A percentile compares a stretch with the other conserved stretches of the same genome.
Conservation (phyloP, 2,797 vertebrate genomes). For the Erethizon dorsatum region DNA sequence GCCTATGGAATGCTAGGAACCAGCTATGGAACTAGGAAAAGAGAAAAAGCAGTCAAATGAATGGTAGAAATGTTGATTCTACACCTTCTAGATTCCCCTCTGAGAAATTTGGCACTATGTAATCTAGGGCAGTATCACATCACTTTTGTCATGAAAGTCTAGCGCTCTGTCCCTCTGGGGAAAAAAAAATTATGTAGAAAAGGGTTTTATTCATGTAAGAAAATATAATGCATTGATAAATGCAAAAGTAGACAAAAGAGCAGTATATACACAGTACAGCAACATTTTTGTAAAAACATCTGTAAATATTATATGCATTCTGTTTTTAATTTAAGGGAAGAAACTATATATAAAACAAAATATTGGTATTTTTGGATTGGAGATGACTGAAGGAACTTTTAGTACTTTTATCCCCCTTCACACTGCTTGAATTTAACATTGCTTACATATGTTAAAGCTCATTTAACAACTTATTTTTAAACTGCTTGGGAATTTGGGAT, state of each 20-base stretch:
- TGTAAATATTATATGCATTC: background rate
- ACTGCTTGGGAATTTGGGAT: background rate
- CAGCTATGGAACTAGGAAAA: background rate
- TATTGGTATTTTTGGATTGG: background rate
- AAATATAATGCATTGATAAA: background rate
- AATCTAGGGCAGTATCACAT: background rate
- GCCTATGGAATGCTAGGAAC: background rate
- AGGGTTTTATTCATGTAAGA: background rate
- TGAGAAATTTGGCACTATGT: slow-evolving; percentile 10
- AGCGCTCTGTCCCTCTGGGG: background rate
- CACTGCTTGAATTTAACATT: background rate
- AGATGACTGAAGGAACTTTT: background rate
- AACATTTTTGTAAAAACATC: background rate
- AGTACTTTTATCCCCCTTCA: background rate
- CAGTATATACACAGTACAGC: background rate
- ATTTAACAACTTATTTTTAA: background rate
- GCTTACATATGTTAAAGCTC: background rate
- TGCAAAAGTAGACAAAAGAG: background rate
- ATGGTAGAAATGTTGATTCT: slow-evolving; percentile 47
- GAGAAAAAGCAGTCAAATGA: slow-evolving; percentile 52
- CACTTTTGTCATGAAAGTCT: background rate
- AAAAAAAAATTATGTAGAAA: background rate
- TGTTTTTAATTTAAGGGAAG: background rate
- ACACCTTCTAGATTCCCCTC: background rate
- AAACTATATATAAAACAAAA: background rate